phyloP scores from a whole-genome alignment of 2,888 invertebrate genomes.

The Syritta pipiens region DNA sequence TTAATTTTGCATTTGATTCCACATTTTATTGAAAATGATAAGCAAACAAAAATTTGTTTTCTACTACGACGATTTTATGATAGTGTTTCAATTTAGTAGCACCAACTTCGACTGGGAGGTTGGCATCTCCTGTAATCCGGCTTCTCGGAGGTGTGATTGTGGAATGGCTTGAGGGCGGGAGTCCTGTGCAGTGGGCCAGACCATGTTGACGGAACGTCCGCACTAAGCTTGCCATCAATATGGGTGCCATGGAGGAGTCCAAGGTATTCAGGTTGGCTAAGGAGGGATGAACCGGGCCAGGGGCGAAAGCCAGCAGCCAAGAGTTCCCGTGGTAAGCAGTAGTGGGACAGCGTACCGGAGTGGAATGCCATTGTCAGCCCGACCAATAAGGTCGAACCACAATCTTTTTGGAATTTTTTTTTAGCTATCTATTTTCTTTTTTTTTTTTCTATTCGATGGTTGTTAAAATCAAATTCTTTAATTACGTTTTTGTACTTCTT shows the following conservation, averaged over 20 bases:
- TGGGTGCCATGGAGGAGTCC: slow-evolving; percentile 93
- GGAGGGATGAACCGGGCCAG: slow-evolving; percentile 99
- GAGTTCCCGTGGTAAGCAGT: slow-evolving; percentile 99
- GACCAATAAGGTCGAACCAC: slow-evolving; percentile 57
- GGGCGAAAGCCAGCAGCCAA: slow-evolving; percentile 99
- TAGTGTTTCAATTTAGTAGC: slow-evolving; percentile 12
- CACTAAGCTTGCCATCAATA: slow-evolving; percentile 99
- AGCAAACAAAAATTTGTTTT: neutral
- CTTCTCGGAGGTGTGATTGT: slow-evolving; percentile 88
- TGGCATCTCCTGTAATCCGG: slow-evolving; percentile 98
- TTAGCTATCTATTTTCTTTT: neutral
- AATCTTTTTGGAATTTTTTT: slow-evolving; percentile 44
- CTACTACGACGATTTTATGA: neutral
- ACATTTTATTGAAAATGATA: neutral
- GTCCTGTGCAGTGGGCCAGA: slow-evolving; percentile 81
- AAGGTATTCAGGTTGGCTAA: slow-evolving; percentile 93
- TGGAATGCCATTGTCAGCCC: slow-evolving; percentile 80
- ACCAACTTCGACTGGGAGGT: slow-evolving; percentile 86
- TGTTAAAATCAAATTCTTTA: neutral
- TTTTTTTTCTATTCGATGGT: neutral
- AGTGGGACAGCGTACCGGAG: slow-evolving; percentile 99
- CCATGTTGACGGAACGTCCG: slow-evolving; percentile 95
- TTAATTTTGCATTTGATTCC: neutral
- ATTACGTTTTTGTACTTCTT: too few relatives aligned
- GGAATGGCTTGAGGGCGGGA: slow-evolving; percentile 71